Evolutionary conservation across 2,797 vertebrate species (phyloP).

Genomic region (Enteromius argenteus): DNA sequence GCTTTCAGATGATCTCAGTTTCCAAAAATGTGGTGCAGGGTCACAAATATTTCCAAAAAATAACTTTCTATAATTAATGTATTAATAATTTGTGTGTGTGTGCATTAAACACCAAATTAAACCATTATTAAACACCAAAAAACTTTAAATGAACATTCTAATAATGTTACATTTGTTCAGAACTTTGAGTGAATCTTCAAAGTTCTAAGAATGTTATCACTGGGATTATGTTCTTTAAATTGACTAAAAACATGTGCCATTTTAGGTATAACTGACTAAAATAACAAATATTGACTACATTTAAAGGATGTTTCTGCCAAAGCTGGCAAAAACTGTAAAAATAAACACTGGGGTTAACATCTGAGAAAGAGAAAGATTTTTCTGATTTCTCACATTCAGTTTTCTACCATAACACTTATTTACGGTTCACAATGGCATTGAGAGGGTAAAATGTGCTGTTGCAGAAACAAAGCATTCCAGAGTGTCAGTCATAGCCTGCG

Average conservation of each 20-base stretch:
- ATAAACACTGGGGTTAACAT: not conserved
- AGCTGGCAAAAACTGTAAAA: not conserved
- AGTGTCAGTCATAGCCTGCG: constrained; percentile 79
- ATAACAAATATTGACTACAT: not conserved
- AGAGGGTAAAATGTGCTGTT: constrained; percentile 57
- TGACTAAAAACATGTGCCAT: not conserved
- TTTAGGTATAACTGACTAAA: not conserved
- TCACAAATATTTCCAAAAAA: not conserved
- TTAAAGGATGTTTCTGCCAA: not conserved
- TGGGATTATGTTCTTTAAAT: not conserved
- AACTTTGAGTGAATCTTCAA: not conserved
- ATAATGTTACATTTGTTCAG: not conserved
- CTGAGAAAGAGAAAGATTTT: no score
- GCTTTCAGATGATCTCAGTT: no score
- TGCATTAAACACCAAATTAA: not conserved
- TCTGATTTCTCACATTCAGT: not conserved
- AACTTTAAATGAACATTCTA: not conserved
- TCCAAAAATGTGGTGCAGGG: no score
- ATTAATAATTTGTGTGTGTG: not conserved
- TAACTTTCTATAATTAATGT: not conserved
- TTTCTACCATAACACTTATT: not conserved
- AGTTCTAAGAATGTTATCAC: not conserved
- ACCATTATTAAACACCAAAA: not conserved
- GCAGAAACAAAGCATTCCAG: constrained; percentile 80
- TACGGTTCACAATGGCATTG: not conserved